phyloP scores from a whole-genome alignment of 2,797 vertebrate species.

The Epinephelus malabaricus region DNA sequence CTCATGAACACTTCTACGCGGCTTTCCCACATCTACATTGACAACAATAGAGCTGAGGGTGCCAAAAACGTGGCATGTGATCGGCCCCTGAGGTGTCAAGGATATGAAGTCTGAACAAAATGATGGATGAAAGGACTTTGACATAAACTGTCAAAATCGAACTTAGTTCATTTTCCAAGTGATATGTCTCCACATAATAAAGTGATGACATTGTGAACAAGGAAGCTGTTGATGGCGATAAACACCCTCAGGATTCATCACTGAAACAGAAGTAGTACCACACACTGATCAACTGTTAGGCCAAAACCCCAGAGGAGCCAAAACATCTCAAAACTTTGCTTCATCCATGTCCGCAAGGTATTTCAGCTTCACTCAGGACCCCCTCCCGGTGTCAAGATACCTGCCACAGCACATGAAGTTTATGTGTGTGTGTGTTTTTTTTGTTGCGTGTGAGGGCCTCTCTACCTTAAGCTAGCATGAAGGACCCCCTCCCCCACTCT shows the following conservation, averaged over 20 bases:
- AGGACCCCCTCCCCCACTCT: conserved; percentile 79
- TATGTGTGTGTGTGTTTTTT: conserved; percentile 59
- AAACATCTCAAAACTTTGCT: conserved; percentile 4
- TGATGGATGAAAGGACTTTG: neutral
- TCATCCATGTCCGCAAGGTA: conserved; percentile 1
- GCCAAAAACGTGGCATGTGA: too few relatives aligned
- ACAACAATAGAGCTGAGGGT: too few relatives aligned
- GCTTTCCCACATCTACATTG: too few relatives aligned
- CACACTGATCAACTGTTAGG: neutral
- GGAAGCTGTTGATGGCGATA: neutral
- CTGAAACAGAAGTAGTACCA: neutral
- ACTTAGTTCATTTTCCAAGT: too few relatives aligned
- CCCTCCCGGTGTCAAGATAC: conserved; percentile 40
- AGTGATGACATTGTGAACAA: too few relatives aligned
- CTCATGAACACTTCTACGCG: too few relatives aligned
- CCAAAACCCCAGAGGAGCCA: neutral
- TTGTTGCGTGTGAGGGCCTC: conserved; percentile 61
- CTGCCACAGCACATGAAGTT: conserved; percentile 52
- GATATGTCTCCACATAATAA: too few relatives aligned
- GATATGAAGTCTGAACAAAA: neutral
- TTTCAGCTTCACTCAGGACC: conserved; percentile 17
- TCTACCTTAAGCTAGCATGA: conserved; percentile 81
- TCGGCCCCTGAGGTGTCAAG: neutral
- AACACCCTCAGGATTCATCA: neutral
- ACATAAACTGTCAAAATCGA: neutral